Evolutionary conservation across 37 sponge, comb jelly and placozoan genomes (phyloP).

Genomic region (Agelas oroides): DNA sequence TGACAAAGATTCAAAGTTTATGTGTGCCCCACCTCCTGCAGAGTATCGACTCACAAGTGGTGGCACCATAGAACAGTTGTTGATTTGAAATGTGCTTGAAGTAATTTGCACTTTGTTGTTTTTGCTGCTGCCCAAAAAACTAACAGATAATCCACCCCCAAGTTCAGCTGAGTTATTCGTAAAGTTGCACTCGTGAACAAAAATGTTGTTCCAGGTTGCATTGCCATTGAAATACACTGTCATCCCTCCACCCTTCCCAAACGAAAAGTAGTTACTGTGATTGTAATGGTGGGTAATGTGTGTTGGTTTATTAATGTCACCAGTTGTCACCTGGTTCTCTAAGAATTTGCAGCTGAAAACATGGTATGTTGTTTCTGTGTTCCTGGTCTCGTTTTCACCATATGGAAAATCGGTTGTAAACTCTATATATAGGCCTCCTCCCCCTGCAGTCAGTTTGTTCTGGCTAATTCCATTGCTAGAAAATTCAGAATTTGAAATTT

Average conservation of each 20-base stretch:
- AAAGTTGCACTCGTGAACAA: no score
- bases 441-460: no score
- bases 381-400: no score
- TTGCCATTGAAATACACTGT: no score
- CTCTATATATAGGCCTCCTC: conserved; percentile 14
- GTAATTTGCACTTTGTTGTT: not conserved
- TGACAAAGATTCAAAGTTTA: not conserved
- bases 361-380: not conserved
- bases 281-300: no score
- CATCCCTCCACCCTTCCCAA: not conserved
- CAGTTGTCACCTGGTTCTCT: not conserved
- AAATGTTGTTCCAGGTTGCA: no score
- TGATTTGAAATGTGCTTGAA: not conserved
- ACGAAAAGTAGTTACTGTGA: not conserved
- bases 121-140: not conserved
- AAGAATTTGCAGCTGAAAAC: conserved; percentile 1
- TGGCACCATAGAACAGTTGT: not conserved
- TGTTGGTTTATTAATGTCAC: no score
- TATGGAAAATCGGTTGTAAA: not conserved
- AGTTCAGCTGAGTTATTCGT: no score
- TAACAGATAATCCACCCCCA: not conserved
- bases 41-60: not conserved
- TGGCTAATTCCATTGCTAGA: not conserved
- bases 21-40: conserved; percentile 11
- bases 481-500: not conserved